Conservation (phyloP, 2,888 invertebrate species). For the Nomada flava region DNA sequence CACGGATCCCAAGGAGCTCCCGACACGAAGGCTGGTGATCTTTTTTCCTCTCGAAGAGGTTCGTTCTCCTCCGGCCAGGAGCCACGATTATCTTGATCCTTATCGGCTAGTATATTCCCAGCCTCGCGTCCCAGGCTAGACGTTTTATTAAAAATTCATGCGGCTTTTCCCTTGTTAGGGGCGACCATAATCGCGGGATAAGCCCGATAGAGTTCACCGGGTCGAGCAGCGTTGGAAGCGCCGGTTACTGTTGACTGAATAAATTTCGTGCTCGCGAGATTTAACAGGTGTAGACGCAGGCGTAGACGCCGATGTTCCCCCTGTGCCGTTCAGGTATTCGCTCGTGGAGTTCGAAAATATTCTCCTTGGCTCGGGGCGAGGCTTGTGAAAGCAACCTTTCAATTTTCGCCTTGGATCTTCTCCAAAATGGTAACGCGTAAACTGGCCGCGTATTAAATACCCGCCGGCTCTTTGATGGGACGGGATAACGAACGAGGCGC, state of each 20-base stretch:
- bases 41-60: not conserved
- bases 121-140: not conserved
- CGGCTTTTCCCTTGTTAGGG: not conserved
- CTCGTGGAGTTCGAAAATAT: not conserved
- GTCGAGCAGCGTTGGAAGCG: too few species aligned
- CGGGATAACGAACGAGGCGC: not conserved
- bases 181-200: not conserved
- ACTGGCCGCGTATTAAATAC: constrained; percentile 26
- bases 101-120: not conserved
- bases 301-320: not conserved
- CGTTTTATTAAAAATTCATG: constrained; percentile 17
- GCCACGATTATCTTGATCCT: not conserved
- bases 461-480: not conserved
- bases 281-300: too few species aligned
- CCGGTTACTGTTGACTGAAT: too few species aligned
- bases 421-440: constrained; percentile 37
- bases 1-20: not conserved
- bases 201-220: not conserved
- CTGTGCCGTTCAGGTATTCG: not conserved
- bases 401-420: constrained; percentile 53
- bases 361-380: not conserved
- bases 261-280: too few species aligned
- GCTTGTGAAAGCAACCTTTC: constrained; percentile 18
- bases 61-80: not conserved
- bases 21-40: constrained; percentile 15